phyloP scores from a whole-genome alignment of 2,797 vertebrate species.

The Tympanoctomys barrerae region DNA sequence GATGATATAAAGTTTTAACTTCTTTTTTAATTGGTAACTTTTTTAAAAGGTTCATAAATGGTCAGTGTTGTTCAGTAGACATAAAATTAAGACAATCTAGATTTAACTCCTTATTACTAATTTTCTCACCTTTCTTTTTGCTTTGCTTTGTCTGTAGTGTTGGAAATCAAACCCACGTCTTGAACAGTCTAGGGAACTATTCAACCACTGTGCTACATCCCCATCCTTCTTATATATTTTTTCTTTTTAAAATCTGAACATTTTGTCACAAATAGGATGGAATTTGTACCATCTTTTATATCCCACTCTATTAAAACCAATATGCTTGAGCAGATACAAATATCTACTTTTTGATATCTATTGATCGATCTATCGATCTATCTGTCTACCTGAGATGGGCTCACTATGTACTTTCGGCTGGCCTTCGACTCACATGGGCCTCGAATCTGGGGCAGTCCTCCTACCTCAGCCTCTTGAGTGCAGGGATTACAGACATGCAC shows the following conservation, averaged over 20 bases:
- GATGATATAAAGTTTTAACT: background rate
- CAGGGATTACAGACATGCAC: background rate
- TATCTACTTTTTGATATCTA: background rate
- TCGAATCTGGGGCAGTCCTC: background rate
- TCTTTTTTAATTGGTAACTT: background rate
- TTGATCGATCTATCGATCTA: background rate
- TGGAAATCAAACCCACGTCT: background rate
- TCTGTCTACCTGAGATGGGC: background rate
- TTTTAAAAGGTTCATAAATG: slow-evolving; percentile 33
- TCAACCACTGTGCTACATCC: background rate
- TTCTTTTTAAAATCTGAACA: background rate
- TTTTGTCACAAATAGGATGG: slow-evolving; percentile 36
- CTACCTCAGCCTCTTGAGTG: background rate
- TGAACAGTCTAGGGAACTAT: background rate
- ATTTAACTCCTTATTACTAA: background rate
- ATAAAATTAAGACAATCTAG: slow-evolving; percentile 17
- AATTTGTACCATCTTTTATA: background rate
- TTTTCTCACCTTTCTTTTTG: slow-evolving; percentile 57
- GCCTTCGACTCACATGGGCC: background rate
- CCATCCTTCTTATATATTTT: background rate
- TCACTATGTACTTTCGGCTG: background rate
- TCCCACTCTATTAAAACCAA: slow-evolving; percentile 37
- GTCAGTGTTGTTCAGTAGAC: slow-evolving; percentile 21
- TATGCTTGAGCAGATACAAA: background rate
- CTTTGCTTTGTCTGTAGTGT: background rate